Evolutionary conservation across 1,140 invertebrate species (phyloP).

Genomic region (Caenorhabditis briggsae): DNA sequence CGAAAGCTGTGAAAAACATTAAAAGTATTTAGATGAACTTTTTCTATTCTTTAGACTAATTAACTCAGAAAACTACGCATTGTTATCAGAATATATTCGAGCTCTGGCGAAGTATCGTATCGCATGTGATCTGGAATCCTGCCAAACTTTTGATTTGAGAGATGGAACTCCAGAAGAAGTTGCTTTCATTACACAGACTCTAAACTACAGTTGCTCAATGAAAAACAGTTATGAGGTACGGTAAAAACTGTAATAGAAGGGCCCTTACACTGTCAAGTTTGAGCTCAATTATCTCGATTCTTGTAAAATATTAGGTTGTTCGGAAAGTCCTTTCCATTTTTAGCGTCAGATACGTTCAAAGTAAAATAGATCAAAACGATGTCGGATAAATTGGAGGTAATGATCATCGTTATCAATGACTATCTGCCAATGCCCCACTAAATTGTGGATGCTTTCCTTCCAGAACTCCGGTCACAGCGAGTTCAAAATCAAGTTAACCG

Average conservation of each 20-base stretch:
- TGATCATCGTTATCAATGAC: no score
- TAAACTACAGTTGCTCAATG: slow-evolving; percentile 54
- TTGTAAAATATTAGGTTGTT: no score
- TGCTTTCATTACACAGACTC: slow-evolving; percentile 10
- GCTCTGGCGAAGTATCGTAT: slow-evolving; percentile 4
- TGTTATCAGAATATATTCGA: slow-evolving; percentile 15
- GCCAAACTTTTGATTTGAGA: slow-evolving; percentile 35
- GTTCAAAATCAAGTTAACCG: no score
- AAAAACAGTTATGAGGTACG: slow-evolving; percentile 51
- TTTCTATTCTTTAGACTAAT: background rate
- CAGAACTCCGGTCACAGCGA: no score
- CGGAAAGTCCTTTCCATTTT: no score
- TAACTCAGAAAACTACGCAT: slow-evolving; percentile 44
- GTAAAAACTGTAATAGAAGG: background rate
- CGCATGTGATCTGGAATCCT: slow-evolving; percentile 38
- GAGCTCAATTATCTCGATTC: no score
- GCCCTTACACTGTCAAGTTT: no score
- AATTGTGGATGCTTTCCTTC: no score
- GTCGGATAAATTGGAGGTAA: no score
- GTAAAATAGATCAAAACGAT: no score
- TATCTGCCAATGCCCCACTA: no score
- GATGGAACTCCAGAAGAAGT: slow-evolving; percentile 23
- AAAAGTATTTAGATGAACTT: slow-evolving; percentile 11
- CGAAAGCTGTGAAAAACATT: slow-evolving; percentile 32
- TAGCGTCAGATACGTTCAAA: no score